These are phyloP conservation scores for Eremobia ochroleuca DNA, from an alignment of 2,888 invertebrate species.

Conservation along the genomic window DNA sequence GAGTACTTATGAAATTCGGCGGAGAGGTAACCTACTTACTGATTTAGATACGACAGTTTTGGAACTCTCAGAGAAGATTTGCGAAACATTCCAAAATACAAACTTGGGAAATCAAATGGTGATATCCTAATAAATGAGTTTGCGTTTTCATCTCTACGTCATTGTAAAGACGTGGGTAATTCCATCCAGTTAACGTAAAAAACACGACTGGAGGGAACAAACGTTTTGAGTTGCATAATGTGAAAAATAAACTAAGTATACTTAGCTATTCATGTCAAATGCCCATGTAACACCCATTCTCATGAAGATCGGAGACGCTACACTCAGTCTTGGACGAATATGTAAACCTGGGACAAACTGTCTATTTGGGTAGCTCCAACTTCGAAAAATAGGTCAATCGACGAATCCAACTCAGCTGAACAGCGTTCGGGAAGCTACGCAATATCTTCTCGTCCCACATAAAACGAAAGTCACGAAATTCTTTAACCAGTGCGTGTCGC, in stretches of 20 bases:
- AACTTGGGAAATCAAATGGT: constrained; percentile 38
- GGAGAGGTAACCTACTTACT: constrained; percentile 42
- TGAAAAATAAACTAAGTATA: neutral
- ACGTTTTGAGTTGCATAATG: neutral
- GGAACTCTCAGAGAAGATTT: constrained; percentile 13
- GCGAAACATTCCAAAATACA: constrained; percentile 44
- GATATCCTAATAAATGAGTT: constrained; percentile 27
- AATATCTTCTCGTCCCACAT: too few species aligned
- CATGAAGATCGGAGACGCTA: too few species aligned
- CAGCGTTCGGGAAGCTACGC: too few species aligned
- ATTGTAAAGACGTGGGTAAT: neutral
- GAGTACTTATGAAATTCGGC: constrained; percentile 31
- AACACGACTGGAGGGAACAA: neutral
- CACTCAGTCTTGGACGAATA: too few species aligned
- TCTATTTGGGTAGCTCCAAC: too few species aligned
- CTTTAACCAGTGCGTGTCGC: too few species aligned
- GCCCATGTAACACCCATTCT: too few species aligned
- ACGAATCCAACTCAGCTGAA: too few species aligned
- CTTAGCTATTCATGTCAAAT: too few species aligned
- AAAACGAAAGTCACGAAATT: too few species aligned
- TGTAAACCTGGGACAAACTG: too few species aligned
- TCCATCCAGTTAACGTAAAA: neutral
- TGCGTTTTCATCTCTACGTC: neutral
- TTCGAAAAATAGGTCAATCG: too few species aligned
- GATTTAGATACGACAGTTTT: constrained; percentile 42